Percentiles rank a stretch among this genome's conserved stretches.
Evolutionary conservation across 1,140 invertebrate species (phyloP).

Genomic region (Pogonomyrmex barbatus): DNA sequence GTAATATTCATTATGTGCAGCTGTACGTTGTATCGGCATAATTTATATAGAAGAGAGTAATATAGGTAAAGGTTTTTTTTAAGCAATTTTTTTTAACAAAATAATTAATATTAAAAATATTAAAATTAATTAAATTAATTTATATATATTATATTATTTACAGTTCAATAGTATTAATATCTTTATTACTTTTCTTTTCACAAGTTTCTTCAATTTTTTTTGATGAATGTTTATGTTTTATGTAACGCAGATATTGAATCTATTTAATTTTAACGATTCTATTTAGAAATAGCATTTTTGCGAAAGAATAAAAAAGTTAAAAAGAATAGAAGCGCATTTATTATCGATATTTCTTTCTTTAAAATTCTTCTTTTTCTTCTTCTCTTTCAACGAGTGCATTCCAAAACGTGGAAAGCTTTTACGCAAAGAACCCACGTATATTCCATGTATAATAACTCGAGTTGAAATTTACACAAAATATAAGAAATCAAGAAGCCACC

Average conservation of each 20-base stretch:
- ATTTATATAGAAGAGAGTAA: neutral
- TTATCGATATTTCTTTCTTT: neutral
- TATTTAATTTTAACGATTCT: neutral
- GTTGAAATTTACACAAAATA: conserved; percentile 8
- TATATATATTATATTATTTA: neutral
- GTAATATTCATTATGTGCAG: conserved; percentile 7
- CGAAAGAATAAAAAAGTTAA: conserved; percentile 5
- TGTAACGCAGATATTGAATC: neutral
- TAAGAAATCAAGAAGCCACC: conserved; percentile 4
- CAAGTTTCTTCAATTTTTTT: neutral
- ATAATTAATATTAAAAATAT: too few species aligned
- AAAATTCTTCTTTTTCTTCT: neutral
- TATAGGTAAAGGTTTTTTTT: neutral
- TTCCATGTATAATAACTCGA: conserved; percentile 16
- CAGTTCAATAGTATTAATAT: neutral
- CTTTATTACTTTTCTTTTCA: neutral
- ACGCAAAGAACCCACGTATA: neutral
- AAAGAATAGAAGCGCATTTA: conserved; percentile 4
- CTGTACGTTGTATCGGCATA: neutral
- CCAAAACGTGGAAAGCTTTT: neutral
- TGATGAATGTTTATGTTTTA: conserved; percentile 15
- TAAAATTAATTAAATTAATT: neutral
- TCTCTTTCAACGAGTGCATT: neutral
- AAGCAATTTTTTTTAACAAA: neutral
- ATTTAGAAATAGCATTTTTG: neutral